Evolutionary conservation across 2,888 invertebrate genomes (phyloP).

Genomic region (Oscheius sp.): DNA sequence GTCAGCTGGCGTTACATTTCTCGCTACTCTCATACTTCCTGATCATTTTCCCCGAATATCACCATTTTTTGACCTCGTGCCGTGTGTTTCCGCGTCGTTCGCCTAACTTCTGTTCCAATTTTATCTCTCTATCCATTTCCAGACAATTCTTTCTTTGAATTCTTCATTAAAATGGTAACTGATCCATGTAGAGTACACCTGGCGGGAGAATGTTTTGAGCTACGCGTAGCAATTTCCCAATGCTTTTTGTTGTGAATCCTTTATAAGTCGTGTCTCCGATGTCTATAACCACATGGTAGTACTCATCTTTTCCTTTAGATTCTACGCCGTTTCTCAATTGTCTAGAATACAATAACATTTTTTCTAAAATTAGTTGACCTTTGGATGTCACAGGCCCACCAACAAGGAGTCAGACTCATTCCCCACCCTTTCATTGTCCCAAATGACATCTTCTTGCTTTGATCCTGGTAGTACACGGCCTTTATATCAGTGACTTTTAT

Average conservation of each 20-base stretch:
- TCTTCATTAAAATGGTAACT: conserved; percentile 5
- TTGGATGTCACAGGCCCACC: conserved; percentile 43
- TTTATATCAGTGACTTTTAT: conserved; percentile 18
- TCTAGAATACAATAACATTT: neutral
- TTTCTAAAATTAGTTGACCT: conserved; percentile 9
- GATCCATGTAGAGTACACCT: neutral
- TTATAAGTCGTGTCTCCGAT: conserved; percentile 2
- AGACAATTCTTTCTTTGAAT: neutral
- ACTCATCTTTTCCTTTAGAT: no score
- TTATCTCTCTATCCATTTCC: neutral
- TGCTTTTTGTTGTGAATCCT: conserved; percentile 25
- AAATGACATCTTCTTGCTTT: conserved; percentile 5
- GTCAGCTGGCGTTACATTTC: neutral
- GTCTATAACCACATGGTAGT: conserved; percentile 21
- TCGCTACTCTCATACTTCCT: neutral
- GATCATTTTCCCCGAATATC: neutral
- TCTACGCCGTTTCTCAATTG: neutral
- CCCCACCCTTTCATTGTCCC: conserved; percentile 38
- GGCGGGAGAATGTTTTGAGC: neutral
- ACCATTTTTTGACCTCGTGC: neutral
- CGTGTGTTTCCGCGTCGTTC: conserved; percentile 1
- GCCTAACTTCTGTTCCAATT: neutral
- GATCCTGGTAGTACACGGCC: conserved; percentile 36
- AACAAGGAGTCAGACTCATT: conserved; percentile 39
- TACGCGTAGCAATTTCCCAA: neutral